Percentiles rank a stretch among this genome's conserved stretches.
phyloP scores from a whole-genome alignment of 2,888 invertebrate genomes.

The Agonum fuliginosum region DNA sequence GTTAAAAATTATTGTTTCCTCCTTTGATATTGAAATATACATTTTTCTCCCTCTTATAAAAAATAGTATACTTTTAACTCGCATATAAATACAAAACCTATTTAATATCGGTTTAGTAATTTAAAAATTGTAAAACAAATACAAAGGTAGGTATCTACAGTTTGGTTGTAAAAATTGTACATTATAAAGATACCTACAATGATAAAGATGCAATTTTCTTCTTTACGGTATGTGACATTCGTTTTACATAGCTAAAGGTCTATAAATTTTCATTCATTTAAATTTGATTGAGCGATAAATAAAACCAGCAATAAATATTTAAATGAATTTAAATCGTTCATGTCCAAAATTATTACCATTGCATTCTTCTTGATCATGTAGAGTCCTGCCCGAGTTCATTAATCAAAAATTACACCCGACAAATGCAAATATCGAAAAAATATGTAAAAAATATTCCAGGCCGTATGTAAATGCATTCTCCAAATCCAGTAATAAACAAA shows the following conservation, averaged over 20 bases:
- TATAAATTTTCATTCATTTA: not conserved
- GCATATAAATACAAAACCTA: no score
- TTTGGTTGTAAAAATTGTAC: not conserved
- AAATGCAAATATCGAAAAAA: slow-evolving; percentile 37
- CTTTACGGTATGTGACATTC: slow-evolving; percentile 8
- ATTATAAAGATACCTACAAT: not conserved
- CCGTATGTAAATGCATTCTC: slow-evolving; percentile 37
- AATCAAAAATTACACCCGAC: slow-evolving; percentile 29
- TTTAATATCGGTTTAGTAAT: no score
- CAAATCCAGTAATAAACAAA: slow-evolving; percentile 36
- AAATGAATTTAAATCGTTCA: slow-evolving; percentile 15
- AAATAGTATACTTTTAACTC: no score
- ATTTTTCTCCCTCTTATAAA: no score
- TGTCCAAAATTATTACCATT: slow-evolving; percentile 21
- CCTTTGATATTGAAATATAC: no score
- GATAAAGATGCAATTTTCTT: not conserved
- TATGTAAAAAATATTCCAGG: slow-evolving; percentile 1
- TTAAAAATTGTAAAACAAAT: no score
- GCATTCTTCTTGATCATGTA: slow-evolving; percentile 20
- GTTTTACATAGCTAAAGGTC: no score
- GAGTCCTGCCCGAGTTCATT: slow-evolving; percentile 1
- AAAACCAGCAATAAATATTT: slow-evolving; percentile 21
- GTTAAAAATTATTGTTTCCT: no score
- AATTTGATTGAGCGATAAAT: slow-evolving; percentile 23
- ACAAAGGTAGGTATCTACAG: no score